These are phyloP conservation scores for Marmota monax DNA, from an alignment of 2,113 vertebrate genomes.

Conservation along the genomic window DNA sequence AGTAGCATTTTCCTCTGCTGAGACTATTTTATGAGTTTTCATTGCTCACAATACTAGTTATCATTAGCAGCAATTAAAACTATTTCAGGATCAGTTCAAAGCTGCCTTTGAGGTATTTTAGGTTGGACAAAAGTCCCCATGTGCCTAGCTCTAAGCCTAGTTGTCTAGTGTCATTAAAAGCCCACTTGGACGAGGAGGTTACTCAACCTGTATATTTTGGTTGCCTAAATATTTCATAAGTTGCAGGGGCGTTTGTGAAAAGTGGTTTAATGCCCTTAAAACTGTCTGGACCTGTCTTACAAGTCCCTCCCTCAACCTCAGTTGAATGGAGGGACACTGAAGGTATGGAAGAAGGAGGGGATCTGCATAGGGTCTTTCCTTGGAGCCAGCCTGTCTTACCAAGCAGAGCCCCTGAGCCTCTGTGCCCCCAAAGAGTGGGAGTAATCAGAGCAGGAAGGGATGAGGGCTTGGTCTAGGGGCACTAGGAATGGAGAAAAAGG, in stretches of 20 bases:
- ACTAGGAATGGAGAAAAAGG: constrained; percentile 11
- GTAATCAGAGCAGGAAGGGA: not conserved
- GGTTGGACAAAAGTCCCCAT: constrained; percentile 6
- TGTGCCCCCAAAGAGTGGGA: not conserved
- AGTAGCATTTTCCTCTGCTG: not conserved
- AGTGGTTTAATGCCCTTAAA: constrained; percentile 4
- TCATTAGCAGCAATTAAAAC: constrained; percentile 71
- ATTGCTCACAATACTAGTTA: constrained; percentile 44
- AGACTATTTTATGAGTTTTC: constrained; percentile 32
- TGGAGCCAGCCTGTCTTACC: not conserved
- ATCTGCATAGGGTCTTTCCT: not conserved
- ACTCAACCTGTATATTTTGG: constrained; percentile 1
- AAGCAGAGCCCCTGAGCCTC: not conserved
- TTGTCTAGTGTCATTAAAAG: constrained; percentile 34
- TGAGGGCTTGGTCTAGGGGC: not conserved
- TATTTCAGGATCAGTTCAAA: constrained; percentile 69
- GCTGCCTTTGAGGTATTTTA: constrained; percentile 71
- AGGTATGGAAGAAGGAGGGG: not conserved
- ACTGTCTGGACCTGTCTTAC: constrained; percentile 30
- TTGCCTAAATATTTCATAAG: constrained; percentile 6
- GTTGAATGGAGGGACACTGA: not conserved
- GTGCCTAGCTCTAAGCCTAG: not conserved
- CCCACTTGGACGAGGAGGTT: constrained; percentile 6
- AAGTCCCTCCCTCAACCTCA: not conserved
- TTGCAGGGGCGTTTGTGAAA: not conserved